These are phyloP conservation scores for Dipodomys stephensi DNA, from an alignment of 2,113 vertebrate species.

Conservation along the genomic window DNA sequence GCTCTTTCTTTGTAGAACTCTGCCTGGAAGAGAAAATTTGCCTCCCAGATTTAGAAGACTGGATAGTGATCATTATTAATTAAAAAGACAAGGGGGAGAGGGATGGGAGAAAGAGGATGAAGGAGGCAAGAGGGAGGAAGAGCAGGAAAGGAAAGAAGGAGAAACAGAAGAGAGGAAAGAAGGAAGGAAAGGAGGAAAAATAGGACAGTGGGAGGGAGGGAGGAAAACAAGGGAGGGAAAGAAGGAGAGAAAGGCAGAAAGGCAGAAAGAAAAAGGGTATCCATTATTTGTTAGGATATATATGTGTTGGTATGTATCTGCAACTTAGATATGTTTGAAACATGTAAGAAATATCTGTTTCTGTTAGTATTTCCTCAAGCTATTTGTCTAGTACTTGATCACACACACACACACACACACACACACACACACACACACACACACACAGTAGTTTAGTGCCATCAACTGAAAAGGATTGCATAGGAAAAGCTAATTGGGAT, in stretches of 20 bases:
- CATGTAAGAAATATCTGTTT: neutral
- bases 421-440: neutral
- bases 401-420: neutral
- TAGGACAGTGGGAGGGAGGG: no score
- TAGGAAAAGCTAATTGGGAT: constrained; percentile 78
- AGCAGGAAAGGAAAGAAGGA: neutral
- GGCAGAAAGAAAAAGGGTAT: neutral
- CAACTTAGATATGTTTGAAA: neutral
- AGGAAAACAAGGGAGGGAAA: neutral
- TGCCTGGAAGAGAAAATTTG: no score
- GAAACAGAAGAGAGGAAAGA: rapidly evolving
- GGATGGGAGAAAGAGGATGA: no score
- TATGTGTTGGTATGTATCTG: no score
- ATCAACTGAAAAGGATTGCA: constrained; percentile 77
- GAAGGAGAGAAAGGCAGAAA: no score
- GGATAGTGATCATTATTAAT: neutral
- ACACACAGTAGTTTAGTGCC: constrained; percentile 38
- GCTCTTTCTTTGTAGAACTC: neutral
- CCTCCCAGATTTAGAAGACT: neutral
- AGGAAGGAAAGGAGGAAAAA: neutral
- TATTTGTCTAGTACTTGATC: constrained; percentile 2
- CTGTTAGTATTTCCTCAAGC: neutral
- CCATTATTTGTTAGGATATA: no score
- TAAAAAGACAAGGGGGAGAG: no score
- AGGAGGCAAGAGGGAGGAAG: no score